phyloP scores from a whole-genome alignment of 2,797 vertebrate genomes.

The Melanotaenia parkinsoni region DNA sequence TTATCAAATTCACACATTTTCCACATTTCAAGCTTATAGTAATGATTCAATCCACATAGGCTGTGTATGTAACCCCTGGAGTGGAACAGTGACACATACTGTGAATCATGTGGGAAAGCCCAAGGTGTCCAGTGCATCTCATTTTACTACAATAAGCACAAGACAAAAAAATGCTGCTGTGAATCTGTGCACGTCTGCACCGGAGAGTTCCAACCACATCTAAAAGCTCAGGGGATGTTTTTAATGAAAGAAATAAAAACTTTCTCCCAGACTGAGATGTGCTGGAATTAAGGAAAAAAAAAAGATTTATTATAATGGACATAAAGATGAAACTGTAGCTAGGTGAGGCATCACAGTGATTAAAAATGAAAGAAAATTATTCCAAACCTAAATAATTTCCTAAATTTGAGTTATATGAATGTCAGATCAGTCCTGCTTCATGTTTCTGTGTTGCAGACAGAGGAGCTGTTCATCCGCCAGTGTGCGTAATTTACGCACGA shows the following conservation, averaged over 20 bases:
- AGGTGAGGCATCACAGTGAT: not conserved
- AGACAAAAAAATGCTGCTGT: conserved; percentile 19
- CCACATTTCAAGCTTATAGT: conserved; percentile 57
- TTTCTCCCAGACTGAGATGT: not conserved
- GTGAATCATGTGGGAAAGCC: conserved; percentile 83
- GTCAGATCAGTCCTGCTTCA: conserved; percentile 16
- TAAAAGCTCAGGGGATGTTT: not conserved
- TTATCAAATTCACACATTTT: conserved; percentile 60
- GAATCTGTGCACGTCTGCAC: not conserved
- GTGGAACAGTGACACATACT: conserved; percentile 75
- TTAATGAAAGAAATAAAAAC: not conserved
- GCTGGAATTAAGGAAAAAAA: not conserved
- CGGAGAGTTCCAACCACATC: not conserved
- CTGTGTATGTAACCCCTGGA: conserved; percentile 61
- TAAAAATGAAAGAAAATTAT: not conserved
- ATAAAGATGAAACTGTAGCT: not conserved
- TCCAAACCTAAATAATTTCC: not conserved
- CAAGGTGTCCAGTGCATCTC: conserved; percentile 65
- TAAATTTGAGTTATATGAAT: not conserved
- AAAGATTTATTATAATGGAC: not conserved
- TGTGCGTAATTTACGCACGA: conserved; percentile 67
- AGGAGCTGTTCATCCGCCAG: conserved; percentile 7
- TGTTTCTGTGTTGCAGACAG: conserved; percentile 24
- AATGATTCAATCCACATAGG: conserved; percentile 67
- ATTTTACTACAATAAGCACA: conserved; percentile 49